These are phyloP conservation scores for Agrilus mali DNA, from an alignment of 2,888 invertebrate species.

Conservation along the genomic window DNA sequence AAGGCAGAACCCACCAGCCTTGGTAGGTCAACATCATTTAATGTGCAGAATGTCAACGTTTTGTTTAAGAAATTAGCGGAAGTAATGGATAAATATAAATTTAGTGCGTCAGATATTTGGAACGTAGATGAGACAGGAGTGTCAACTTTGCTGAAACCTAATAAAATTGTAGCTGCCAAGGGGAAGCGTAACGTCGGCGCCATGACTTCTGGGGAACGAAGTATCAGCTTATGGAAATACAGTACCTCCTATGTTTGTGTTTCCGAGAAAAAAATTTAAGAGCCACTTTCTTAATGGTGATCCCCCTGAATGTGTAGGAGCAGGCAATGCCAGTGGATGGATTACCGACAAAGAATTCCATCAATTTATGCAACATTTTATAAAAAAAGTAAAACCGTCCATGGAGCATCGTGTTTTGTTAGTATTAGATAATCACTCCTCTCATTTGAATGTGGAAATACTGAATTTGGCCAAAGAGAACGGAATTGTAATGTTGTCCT, in stretches of 20 bases:
- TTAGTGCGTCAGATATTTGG: slow-evolving; percentile 3
- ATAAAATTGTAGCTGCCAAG: background rate
- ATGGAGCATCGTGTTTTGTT: slow-evolving; percentile 10
- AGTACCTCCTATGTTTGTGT: no score
- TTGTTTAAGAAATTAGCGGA: slow-evolving; percentile 7
- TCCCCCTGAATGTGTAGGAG: slow-evolving; percentile 5
- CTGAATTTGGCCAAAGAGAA: slow-evolving; percentile 19
- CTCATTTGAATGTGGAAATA: slow-evolving; percentile 16
- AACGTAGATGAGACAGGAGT: slow-evolving; percentile 4
- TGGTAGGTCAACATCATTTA: slow-evolving; percentile 10
- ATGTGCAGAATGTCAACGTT: slow-evolving; percentile 5
- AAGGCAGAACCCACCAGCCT: slow-evolving; percentile 9
- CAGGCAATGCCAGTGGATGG: slow-evolving; percentile 7
- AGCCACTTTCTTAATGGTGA: slow-evolving; percentile 6
- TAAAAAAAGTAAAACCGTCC: no score
- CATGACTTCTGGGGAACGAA: background rate
- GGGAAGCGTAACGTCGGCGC: background rate
- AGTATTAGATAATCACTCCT: slow-evolving; percentile 22
- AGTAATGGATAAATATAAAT: slow-evolving; percentile 4
- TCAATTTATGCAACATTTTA: no score
- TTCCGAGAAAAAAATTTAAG: no score
- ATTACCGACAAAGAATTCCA: background rate
- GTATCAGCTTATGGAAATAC: no score
- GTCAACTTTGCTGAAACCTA: background rate
- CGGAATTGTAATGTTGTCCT: slow-evolving; percentile 3